Evolutionary conservation across 2,113 vertebrate species (phyloP), one percentile per base, ranked within the genome.

Genomic region (Miniopterus natalensis): DNA sequence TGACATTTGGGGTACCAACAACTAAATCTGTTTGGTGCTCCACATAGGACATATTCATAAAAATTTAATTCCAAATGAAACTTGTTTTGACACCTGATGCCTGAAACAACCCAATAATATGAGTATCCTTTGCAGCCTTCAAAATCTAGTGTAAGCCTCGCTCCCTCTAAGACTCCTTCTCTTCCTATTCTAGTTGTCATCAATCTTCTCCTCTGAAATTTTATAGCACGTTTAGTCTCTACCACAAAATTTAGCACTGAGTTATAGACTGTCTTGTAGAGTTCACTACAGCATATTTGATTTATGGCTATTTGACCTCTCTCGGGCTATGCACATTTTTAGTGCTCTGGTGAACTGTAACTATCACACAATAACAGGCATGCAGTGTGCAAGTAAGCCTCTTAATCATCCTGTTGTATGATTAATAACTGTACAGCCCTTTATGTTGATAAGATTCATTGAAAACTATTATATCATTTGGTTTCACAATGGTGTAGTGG

Each of bases 131-230:
- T 53, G 59, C 4, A 79, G 40, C 40, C 47, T 92, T 93, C 57
- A 75, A 87, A 91, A 45, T 74, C 47, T 61, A 51, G 18, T 25
- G 0, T 70, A 71, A 78, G 47, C 74, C 51, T 66, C 40, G 51
- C 47, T 88, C 40, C 25, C 42, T 77, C 21, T 13, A 31, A 51
- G 55, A 66, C 23, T 55, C 55, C 42, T 71, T 65, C 31, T 49
- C 20, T 53, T 87, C 29, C 40, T 40, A 45, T 15, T 79, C 57
- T 36, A 84, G 42, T 68, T 84, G 78, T 68, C 68, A 80, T 88
- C 68, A 74, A 74, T 91, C 65, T 85, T 70, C 40, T 73, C 31
- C 47, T 94, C 65, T 84, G 55, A 96, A 88, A 93, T 88, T 84
- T 74, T 91, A 91, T 8, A 88, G 57, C 55, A 84, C 40, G 78